These are phyloP conservation scores for Sphecodes monilicornis DNA, from an alignment of 2,888 invertebrate species.

Conservation along the genomic window DNA sequence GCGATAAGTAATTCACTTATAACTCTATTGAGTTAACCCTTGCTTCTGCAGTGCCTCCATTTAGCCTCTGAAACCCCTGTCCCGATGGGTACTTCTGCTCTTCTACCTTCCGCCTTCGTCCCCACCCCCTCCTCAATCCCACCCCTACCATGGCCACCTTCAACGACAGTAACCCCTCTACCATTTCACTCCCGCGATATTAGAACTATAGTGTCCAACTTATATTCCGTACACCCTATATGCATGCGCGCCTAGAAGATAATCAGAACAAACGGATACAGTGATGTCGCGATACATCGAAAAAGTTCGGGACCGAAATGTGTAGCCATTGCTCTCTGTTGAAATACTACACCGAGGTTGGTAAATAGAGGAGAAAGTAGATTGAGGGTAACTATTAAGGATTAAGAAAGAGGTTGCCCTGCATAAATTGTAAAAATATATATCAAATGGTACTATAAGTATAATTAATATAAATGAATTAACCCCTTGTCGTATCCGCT, in stretches of 20 bases:
- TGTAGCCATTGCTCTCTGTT: too few species aligned
- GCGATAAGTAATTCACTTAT: conserved; percentile 84
- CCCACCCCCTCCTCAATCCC: not conserved
- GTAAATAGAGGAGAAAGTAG: too few species aligned
- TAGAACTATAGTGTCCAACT: conserved; percentile 49
- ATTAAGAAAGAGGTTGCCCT: too few species aligned
- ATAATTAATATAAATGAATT: too few species aligned
- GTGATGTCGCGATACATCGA: not conserved
- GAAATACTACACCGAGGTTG: too few species aligned
- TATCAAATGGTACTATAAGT: too few species aligned
- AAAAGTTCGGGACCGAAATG: not conserved
- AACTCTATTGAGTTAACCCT: conserved; percentile 84
- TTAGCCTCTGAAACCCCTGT: conserved; percentile 80
- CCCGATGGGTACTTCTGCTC: conserved; percentile 63
- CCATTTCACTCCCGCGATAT: conserved; percentile 50
- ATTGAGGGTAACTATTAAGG: too few species aligned
- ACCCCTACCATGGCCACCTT: not conserved
- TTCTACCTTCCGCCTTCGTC: conserved; percentile 47
- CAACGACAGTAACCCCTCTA: conserved; percentile 41
- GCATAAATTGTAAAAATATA: too few species aligned
- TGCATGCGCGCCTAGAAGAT: conserved; percentile 1
- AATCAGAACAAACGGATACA: not conserved
- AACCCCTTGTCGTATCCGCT: too few species aligned
- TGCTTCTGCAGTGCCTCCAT: conserved; percentile 82
- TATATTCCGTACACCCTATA: conserved; percentile 44